These are phyloP conservation scores for Asteroscopus sphinx DNA, from an alignment of 2,888 invertebrate species.

Conservation along the genomic window DNA sequence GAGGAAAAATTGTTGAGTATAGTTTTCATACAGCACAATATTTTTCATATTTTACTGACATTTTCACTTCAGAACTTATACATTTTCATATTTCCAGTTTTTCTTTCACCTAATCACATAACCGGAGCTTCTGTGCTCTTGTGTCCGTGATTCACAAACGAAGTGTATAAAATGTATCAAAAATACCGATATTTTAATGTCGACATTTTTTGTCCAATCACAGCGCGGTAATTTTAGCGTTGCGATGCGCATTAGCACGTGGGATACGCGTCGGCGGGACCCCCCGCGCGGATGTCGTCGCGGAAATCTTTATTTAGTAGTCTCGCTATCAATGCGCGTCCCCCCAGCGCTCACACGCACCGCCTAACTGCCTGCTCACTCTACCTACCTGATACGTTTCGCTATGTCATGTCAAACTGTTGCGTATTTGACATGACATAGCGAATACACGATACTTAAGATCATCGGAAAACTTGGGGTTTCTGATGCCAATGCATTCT, in stretches of 20 bases:
- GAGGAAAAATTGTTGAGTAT: too few relatives aligned
- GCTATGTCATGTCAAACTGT: background rate
- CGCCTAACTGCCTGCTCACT: conserved; percentile 42
- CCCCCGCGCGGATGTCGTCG: conserved; percentile 83
- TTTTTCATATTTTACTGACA: too few relatives aligned
- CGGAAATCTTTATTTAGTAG: conserved; percentile 89
- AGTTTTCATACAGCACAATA: too few relatives aligned
- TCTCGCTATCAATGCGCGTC: conserved; percentile 79
- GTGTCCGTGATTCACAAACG: background rate
- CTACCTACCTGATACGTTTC: conserved; percentile 21
- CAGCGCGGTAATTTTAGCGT: conserved; percentile 35
- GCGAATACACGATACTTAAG: too few relatives aligned
- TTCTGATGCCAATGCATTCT: too few relatives aligned
- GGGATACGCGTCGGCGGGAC: conserved; percentile 47
- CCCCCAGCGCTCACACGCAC: conserved; percentile 85
- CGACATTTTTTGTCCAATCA: conserved; percentile 8
- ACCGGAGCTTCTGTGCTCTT: background rate
- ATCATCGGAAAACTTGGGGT: too few relatives aligned
- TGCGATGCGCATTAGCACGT: conserved; percentile 49
- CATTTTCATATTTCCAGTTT: too few relatives aligned
- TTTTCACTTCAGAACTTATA: too few relatives aligned
- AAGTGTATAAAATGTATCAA: background rate
- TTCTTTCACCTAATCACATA: too few relatives aligned
- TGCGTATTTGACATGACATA: background rate
- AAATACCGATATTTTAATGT: conserved; percentile 3